Conservation (phyloP, 2,797 vertebrate genomes). For the Crocidura indochinensis region DNA sequence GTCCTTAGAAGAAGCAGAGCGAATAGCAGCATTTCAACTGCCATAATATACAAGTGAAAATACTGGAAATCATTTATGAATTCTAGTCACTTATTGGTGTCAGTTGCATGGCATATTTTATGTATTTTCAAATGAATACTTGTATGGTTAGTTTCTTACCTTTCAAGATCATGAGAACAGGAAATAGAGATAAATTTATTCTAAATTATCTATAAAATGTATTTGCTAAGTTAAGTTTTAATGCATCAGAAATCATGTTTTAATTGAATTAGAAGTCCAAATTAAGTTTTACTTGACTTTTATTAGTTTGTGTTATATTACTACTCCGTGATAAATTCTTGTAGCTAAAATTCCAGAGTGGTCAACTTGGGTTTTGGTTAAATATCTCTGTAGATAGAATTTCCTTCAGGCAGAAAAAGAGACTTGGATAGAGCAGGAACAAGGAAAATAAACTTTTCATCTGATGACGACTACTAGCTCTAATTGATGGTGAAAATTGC, state of each 20-base stretch:
- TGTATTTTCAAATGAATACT: constrained; percentile 56
- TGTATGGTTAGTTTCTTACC: not conserved
- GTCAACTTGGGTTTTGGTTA: not conserved
- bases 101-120: constrained; percentile 62
- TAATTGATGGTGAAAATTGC: not conserved
- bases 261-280: no score
- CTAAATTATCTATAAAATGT: not conserved
- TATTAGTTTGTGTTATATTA: no score
- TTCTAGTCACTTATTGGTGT: not conserved
- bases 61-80: not conserved
- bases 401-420: not conserved
- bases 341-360: not conserved
- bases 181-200: not conserved
- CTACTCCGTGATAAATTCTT: not conserved
- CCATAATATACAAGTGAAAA: not conserved
- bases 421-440: not conserved
- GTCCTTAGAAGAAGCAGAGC: not conserved
- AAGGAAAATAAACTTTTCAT: not conserved
- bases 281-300: no score
- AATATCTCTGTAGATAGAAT: not conserved
- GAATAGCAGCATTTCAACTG: not conserved
- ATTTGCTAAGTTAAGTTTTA: not conserved
- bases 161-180: constrained; percentile 69
- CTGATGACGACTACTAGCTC: not conserved
- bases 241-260: no score